These are phyloP conservation scores for Pangasius mekongensis DNA, from an alignment of 2,797 vertebrate species.

Conservation along the genomic window DNA sequence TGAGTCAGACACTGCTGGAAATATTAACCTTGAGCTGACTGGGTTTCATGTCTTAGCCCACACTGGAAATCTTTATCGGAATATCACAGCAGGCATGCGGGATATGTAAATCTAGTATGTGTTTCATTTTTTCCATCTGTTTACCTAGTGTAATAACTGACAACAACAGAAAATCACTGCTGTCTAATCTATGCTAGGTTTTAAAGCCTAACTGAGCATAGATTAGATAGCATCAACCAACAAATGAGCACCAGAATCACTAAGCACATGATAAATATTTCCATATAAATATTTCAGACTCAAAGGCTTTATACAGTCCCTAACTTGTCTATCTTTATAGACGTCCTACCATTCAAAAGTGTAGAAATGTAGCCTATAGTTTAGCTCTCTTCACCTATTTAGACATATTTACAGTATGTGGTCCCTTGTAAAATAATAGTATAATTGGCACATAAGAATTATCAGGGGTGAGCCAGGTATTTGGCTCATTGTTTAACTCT, in stretches of 20 bases:
- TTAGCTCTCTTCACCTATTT: not conserved
- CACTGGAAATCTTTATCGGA: constrained; percentile 14
- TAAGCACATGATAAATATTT: not conserved
- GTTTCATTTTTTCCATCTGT: constrained; percentile 10
- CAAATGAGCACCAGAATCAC: not conserved
- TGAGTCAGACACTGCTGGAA: constrained; percentile 17
- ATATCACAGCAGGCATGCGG: constrained; percentile 16
- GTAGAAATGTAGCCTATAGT: not conserved
- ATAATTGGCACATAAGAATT: not conserved
- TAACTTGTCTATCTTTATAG: not conserved
- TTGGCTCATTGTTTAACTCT: not conserved
- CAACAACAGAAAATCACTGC: not conserved
- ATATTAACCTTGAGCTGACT: constrained; percentile 8
- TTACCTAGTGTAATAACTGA: not conserved
- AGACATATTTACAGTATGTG: not conserved
- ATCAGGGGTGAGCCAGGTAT: not conserved
- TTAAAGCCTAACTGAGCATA: constrained; percentile 8
- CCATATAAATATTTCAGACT: not conserved
- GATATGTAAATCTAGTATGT: constrained; percentile 2
- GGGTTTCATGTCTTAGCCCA: not conserved
- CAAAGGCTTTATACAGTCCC: not conserved
- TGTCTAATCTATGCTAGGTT: not conserved
- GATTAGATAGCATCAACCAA: not conserved
- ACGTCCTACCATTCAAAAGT: not conserved
- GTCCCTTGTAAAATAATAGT: not conserved